phyloP scores from a whole-genome alignment of 1,140 invertebrate species.

The Tetranychus urticae region DNA sequence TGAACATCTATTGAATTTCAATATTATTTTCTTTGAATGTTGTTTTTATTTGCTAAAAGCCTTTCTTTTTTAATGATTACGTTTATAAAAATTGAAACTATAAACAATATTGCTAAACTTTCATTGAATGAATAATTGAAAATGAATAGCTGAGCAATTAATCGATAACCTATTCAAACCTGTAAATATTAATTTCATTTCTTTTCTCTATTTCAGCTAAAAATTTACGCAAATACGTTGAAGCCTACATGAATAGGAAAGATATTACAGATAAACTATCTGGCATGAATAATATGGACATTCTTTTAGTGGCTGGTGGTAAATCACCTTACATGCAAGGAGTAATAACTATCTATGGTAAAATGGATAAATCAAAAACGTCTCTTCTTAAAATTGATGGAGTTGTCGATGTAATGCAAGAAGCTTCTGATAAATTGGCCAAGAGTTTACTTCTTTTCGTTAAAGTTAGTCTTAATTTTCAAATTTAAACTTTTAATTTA shows the following conservation, averaged over 20 bases:
- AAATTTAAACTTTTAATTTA: neutral
- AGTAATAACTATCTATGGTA: constrained; percentile 37
- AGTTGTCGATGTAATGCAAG: constrained; percentile 49
- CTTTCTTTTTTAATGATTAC: too few species aligned
- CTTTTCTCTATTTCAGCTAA: neutral
- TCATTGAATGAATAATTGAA: too few species aligned
- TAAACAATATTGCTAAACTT: too few species aligned
- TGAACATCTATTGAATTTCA: too few species aligned
- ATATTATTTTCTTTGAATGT: too few species aligned
- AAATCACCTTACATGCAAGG: constrained; percentile 50
- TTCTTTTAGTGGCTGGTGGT: constrained; percentile 28
- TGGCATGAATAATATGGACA: neutral
- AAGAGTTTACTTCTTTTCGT: constrained; percentile 16
- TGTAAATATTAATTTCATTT: too few species aligned
- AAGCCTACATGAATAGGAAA: constrained; percentile 42
- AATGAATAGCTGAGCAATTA: too few species aligned
- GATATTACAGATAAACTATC: constrained; percentile 12
- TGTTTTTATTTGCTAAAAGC: too few species aligned
- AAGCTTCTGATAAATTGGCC: constrained; percentile 27
- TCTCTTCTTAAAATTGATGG: constrained; percentile 56
- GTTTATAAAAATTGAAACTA: too few species aligned
- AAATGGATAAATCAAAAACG: constrained; percentile 50
- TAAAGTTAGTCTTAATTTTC: constrained; percentile 1
- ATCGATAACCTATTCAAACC: too few species aligned
- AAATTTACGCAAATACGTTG: constrained; percentile 57